Evolutionary conservation across 2,797 vertebrate genomes (phyloP).

Genomic region (Chelonia mydas): DNA sequence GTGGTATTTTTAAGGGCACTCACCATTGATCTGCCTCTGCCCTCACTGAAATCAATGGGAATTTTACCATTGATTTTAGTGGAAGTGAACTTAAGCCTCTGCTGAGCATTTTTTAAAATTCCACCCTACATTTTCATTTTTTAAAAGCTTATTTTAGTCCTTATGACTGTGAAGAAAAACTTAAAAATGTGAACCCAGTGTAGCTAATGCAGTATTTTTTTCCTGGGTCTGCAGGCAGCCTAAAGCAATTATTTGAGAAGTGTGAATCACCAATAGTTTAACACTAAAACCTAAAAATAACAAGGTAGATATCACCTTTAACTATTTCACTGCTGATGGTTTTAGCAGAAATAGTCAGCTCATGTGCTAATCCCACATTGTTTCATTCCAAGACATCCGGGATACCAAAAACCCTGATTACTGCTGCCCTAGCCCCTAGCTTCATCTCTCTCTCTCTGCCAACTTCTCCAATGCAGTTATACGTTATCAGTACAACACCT

Average conservation of each 20-base stretch:
- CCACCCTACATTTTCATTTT: background rate
- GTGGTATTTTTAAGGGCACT: background rate
- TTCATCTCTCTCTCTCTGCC: background rate
- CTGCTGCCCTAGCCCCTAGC: slow-evolving; percentile 38
- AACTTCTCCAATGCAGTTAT: background rate
- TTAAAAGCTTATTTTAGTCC: rapidly evolving
- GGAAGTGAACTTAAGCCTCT: background rate
- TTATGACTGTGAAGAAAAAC: background rate
- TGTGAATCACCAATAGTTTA: slow-evolving; percentile 20
- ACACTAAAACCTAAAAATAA: background rate
- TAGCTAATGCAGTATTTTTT: background rate
- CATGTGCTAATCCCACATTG: background rate
- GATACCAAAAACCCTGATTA: slow-evolving; percentile 15
- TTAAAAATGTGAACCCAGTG: slow-evolving; percentile 3
- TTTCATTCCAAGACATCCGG: background rate
- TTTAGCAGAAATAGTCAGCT: slow-evolving; percentile 52
- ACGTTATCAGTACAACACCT: background rate
- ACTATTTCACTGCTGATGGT: background rate
- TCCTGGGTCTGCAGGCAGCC: background rate
- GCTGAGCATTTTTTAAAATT: rapidly evolving
- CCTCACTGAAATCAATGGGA: background rate
- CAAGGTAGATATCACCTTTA: background rate
- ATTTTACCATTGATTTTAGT: background rate
- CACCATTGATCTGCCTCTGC: background rate
- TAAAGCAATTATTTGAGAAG: background rate